Conservation (phyloP, 2,888 invertebrate genomes). For the Gandaritis pyraliata region DNA sequence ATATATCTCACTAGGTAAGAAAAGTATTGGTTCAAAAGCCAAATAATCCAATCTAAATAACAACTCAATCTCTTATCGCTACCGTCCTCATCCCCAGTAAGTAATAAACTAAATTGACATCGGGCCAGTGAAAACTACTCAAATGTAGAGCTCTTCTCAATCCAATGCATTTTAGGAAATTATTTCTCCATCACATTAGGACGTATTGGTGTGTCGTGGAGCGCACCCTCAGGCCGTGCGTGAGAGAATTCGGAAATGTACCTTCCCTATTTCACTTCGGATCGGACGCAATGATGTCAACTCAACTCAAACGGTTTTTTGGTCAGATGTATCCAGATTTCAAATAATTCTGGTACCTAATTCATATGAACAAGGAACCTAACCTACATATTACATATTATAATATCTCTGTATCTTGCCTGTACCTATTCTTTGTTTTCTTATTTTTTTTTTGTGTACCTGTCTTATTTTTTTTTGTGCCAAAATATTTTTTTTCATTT, state of each 20-base stretch:
- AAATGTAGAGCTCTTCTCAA: constrained; percentile 66
- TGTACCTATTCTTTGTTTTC: no score
- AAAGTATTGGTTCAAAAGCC: constrained; percentile 2
- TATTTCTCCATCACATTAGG: constrained; percentile 78
- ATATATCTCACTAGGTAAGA: neutral
- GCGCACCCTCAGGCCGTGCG: constrained; percentile 76
- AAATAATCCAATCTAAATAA: constrained; percentile 28
- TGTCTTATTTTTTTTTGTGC: no score
- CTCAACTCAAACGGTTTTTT: constrained; percentile 48
- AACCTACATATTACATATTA: no score
- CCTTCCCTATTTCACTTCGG: constrained; percentile 36
- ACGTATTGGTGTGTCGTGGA: constrained; percentile 73
- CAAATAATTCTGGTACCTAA: neutral
- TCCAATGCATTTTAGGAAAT: constrained; percentile 79
- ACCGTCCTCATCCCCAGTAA: constrained; percentile 47
- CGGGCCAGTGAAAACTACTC: constrained; percentile 69
- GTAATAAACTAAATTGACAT: constrained; percentile 75
- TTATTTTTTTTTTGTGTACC: no score
- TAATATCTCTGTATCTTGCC: no score
- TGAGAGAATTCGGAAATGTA: constrained; percentile 67
- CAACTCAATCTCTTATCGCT: constrained; percentile 30
- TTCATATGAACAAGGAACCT: neutral
- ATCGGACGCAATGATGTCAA: constrained; percentile 31
- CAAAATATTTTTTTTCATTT: no score
- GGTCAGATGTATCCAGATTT: constrained; percentile 28